These are phyloP conservation scores for Metridium senile DNA, from an alignment of 92 coral and sea anemone species.

Conservation along the genomic window DNA sequence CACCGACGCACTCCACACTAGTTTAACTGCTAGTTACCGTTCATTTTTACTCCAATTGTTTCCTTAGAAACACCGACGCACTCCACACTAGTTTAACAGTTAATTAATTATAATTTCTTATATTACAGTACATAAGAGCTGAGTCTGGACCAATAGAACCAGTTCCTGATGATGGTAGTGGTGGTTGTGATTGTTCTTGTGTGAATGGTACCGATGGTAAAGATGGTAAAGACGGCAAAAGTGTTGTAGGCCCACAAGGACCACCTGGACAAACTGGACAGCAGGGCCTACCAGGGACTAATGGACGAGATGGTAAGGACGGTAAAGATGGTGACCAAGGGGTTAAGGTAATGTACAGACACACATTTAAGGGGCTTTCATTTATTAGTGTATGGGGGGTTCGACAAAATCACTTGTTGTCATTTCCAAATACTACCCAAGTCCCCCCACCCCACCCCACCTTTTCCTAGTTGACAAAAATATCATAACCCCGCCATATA, in stretches of 20 bases:
- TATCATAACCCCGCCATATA: no score
- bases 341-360: neutral
- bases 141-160: conserved; percentile 1
- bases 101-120: no score
- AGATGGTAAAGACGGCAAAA: conserved; percentile 39
- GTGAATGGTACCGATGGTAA: conserved; percentile 32
- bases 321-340: conserved; percentile 32
- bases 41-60: no score
- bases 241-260: conserved; percentile 35
- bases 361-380: no score
- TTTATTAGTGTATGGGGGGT: no score
- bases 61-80: neutral
- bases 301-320: conserved; percentile 11
- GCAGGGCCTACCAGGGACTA: conserved; percentile 9
- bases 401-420: no score
- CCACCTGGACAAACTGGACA: conserved; percentile 27
- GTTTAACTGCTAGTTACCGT: no score
- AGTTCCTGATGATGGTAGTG: conserved; percentile 10
- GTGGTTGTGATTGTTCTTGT: conserved; percentile 31
- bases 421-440: no score
- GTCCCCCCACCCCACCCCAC: no score
- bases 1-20: no score
- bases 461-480: no score
- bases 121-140: conserved; percentile 9
- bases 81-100: no score